Evolutionary conservation across 2,888 invertebrate genomes (phyloP), one percentile per base, ranked within the genome.

Genomic region (Lumbricus terrestris): DNA sequence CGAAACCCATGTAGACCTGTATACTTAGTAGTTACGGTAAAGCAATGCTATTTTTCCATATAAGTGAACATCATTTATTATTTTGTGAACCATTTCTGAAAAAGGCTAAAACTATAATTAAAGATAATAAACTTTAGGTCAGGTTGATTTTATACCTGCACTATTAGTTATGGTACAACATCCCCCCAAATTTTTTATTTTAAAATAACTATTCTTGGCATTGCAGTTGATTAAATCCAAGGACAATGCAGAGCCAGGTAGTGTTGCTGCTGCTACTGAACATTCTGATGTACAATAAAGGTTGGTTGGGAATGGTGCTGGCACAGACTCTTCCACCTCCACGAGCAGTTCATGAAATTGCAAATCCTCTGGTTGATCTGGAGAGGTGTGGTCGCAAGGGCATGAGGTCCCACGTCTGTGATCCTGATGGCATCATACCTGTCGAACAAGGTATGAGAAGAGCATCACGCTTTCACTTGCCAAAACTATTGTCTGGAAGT

Each of bases 361-460:
- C 88, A 88, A 91, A 91, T 89, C 91, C 91, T 29, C 23, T 89
- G 16, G 37, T 69, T n/a, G 91, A 91, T 13, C 69, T 69, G 89
- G 91, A 90, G 16, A 88, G 82, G 38, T 91, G 91, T 85, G 91
- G 91, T 35, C 88, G 89, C 37, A 91, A 90, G 47, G 89, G 91
- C 23, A 89, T 89, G 35, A 88, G 83, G 34, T 90, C 91, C 35
- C 85, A 91, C 54, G 89, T 91, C 35, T 91, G 91, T 82, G 91
- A 91, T 83, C 91, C 91, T 20, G 91, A 91, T 83, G 89, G 89
- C 69, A 35, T 91, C 4, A 90, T 91, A 33, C 88, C 91, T 16
- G 90, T 89, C 33, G 91, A 91, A 88, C 91, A 91, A 90, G 91
- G 91, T 90, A 37, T 35, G 34, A 35, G 23, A 13, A 35, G n/a